These are phyloP conservation scores for Conger conger DNA, from an alignment of 2,113 vertebrate species.

Conservation along the genomic window DNA sequence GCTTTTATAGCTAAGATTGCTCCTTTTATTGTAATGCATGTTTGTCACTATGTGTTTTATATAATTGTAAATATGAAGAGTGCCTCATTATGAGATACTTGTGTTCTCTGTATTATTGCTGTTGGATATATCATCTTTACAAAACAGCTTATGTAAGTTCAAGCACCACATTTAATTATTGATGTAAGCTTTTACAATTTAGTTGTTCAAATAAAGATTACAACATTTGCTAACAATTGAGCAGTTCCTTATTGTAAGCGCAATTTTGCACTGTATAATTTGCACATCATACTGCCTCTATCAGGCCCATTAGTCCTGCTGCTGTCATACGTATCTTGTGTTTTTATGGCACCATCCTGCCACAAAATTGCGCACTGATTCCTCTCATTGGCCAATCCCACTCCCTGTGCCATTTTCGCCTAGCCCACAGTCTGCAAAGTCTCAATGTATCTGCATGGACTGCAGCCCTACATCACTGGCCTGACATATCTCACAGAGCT, in stretches of 20 bases:
- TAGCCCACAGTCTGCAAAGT: background rate
- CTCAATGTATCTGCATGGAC: background rate
- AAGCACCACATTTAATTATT: background rate
- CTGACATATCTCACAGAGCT: too few relatives aligned
- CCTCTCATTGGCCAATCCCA: background rate
- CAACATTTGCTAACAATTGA: background rate
- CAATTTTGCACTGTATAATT: background rate
- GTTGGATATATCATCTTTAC: background rate
- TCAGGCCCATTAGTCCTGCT: background rate
- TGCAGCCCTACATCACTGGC: background rate
- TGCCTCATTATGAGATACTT: background rate
- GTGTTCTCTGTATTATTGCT: background rate
- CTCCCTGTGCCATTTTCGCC: background rate
- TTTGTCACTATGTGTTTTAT: background rate
- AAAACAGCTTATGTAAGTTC: background rate
- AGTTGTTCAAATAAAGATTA: background rate
- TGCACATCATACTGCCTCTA: background rate
- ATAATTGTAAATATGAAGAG: background rate
- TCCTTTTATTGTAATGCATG: background rate
- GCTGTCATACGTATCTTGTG: background rate
- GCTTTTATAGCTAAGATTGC: background rate
- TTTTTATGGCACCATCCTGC: background rate
- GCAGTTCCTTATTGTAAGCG: background rate
- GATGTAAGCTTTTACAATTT: background rate
- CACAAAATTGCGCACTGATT: background rate